Evolutionary conservation across 2,113 vertebrate species (phyloP).

Genomic region (Podilymbus podiceps): DNA sequence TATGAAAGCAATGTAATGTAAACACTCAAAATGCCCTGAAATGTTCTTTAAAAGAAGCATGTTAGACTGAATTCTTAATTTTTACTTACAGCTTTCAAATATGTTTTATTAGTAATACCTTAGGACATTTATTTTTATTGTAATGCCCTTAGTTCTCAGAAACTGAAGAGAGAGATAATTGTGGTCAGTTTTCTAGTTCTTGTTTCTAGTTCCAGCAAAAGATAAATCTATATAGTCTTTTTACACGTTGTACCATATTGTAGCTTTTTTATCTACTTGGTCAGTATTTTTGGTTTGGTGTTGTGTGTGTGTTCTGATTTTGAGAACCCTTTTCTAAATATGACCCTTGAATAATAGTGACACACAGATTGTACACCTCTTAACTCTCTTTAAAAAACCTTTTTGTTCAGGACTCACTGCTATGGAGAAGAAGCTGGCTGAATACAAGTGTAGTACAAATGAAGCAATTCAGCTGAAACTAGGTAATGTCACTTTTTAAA

Average conservation of each 20-base stretch:
- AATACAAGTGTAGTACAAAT: constrained; percentile 98
- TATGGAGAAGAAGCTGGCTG: constrained; percentile 96
- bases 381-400: not conserved
- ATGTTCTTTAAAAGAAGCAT: not conserved
- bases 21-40: not conserved
- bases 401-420: constrained; percentile 81
- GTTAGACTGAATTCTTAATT: not conserved
- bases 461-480: constrained; percentile 94
- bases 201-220: not conserved
- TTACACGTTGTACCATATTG: fast-evolving
- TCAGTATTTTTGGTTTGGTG: not conserved
- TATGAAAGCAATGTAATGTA: not conserved
- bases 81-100: not conserved
- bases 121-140: not conserved
- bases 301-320: not conserved
- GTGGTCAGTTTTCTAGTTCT: not conserved
- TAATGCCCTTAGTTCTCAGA: not conserved
- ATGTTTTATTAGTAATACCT: not conserved
- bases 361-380: not conserved
- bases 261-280: not conserved
- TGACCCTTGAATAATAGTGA: not conserved
- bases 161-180: not conserved
- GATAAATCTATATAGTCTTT: not conserved
- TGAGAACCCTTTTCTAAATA: not conserved
- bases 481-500: constrained; percentile 73